Conservation (phyloP, 2,888 invertebrate genomes). For the Heliothis peltigera region DNA sequence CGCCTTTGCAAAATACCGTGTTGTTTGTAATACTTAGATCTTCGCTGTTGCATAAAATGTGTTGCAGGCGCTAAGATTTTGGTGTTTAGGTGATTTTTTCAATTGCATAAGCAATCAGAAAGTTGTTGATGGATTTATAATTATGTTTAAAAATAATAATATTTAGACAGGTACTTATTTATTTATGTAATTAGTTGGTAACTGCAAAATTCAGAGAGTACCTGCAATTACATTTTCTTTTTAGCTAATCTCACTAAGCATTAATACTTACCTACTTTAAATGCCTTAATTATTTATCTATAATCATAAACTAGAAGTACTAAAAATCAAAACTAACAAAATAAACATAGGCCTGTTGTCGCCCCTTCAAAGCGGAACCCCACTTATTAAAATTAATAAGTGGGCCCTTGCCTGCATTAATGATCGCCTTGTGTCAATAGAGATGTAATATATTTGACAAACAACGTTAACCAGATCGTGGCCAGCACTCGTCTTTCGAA, state of each 20-base stretch:
- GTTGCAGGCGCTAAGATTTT: conserved; percentile 38
- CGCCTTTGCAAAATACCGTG: conserved; percentile 20
- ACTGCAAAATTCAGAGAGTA: too few species aligned
- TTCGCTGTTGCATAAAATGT: conserved; percentile 12
- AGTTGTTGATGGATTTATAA: too few species aligned
- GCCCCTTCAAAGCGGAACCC: conserved; percentile 82
- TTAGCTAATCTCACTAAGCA: too few species aligned
- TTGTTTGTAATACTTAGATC: conserved; percentile 7
- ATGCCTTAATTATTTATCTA: conserved; percentile 31
- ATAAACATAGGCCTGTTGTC: conserved; percentile 79
- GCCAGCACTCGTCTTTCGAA: conserved; percentile 58
- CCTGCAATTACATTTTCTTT: too few species aligned
- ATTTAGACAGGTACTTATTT: too few species aligned
- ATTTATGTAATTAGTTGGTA: too few species aligned
- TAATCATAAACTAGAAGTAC: conserved; percentile 51
- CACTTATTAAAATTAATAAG: conserved; percentile 90
- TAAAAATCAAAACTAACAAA: conserved; percentile 88
- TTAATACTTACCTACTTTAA: too few species aligned
- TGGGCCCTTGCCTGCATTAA: conserved; percentile 87
- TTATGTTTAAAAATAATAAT: too few species aligned
- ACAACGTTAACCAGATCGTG: conserved; percentile 78
- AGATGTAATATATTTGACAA: conserved; percentile 87
- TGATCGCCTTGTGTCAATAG: conserved; percentile 88
- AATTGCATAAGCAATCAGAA: too few species aligned
- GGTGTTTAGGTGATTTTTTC: too few species aligned